Conservation (phyloP, 2,888 invertebrate genomes). For the Phengaris alcon region DNA sequence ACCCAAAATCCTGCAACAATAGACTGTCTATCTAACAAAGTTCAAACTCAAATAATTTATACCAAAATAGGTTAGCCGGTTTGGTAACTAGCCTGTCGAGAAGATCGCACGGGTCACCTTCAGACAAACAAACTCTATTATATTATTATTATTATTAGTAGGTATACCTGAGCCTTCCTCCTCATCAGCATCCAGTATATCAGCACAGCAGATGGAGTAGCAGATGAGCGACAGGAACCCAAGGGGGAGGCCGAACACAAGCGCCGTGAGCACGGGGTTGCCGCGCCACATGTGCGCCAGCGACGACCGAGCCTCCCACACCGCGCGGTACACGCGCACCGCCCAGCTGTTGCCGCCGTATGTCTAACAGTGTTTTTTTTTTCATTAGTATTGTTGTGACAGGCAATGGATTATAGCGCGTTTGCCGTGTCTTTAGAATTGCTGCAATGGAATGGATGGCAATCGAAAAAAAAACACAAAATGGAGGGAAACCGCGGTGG, state of each 20-base stretch:
- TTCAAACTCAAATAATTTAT: too few relatives aligned
- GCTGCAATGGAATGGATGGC: too few relatives aligned
- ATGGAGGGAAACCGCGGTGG: too few relatives aligned
- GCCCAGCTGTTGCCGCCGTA: conserved; percentile 91
- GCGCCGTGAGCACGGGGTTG: conserved; percentile 94
- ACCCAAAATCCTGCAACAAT: too few relatives aligned
- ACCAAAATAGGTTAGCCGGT: too few relatives aligned
- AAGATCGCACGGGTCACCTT: too few relatives aligned
- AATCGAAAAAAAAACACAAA: too few relatives aligned
- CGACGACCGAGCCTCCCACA: conserved; percentile 90
- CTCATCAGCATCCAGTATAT: conserved; percentile 94
- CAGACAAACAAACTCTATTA: too few relatives aligned
- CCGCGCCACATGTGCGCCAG: conserved; percentile 93
- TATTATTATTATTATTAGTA: too few relatives aligned
- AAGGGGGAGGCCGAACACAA: conserved; percentile 95
- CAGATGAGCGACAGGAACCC: conserved; percentile 96
- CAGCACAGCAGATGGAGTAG: conserved; percentile 97
- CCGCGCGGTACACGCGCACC: conserved; percentile 87
- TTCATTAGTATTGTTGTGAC: neutral
- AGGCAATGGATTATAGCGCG: neutral
- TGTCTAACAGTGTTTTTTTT: conserved; percentile 66
- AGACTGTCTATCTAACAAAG: too few relatives aligned
- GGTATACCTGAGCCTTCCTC: conserved; percentile 78
- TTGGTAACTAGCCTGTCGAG: too few relatives aligned
- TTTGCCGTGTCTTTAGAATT: too few relatives aligned